Conservation (phyloP, 2,113 vertebrate species). For the Entelurus aequoreus region DNA sequence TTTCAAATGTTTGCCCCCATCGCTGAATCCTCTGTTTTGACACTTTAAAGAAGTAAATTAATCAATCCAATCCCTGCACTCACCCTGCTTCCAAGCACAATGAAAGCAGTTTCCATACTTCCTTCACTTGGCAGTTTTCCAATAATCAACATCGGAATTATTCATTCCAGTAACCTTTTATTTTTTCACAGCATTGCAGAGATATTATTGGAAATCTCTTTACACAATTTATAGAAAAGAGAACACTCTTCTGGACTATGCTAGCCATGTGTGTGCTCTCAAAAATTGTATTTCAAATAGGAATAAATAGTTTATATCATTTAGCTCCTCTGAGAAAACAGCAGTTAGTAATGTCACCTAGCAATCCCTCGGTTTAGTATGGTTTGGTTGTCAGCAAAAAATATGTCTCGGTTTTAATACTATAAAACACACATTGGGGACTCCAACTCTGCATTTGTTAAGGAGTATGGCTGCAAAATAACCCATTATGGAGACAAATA, state of each 20-base stretch:
- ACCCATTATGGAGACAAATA: too few species aligned
- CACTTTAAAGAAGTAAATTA: slow-evolving; percentile 67
- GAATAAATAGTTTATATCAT: slow-evolving; percentile 41
- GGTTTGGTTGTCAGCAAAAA: too few species aligned
- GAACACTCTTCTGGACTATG: slow-evolving; percentile 1
- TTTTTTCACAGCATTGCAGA: slow-evolving; percentile 34
- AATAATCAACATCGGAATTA: slow-evolving; percentile 53
- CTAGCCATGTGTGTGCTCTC: slow-evolving; percentile 15
- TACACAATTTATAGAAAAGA: slow-evolving; percentile 3
- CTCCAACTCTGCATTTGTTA: too few species aligned
- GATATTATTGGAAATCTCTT: slow-evolving; percentile 35
- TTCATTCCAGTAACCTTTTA: slow-evolving; percentile 51
- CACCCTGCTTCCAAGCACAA: slow-evolving; percentile 63
- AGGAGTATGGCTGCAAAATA: too few species aligned
- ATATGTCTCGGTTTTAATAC: too few species aligned
- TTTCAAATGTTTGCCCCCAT: slow-evolving; percentile 64
- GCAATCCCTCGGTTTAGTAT: slow-evolving; percentile 7
- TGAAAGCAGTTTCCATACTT: slow-evolving; percentile 57
- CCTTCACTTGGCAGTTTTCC: slow-evolving; percentile 50
- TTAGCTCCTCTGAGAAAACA: slow-evolving; percentile 36
- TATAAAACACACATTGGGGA: too few species aligned
- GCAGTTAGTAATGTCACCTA: slow-evolving; percentile 45
- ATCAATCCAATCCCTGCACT: slow-evolving; percentile 58
- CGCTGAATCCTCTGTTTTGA: slow-evolving; percentile 56
- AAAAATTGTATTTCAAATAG: slow-evolving; percentile 40